Evolutionary conservation across 2,888 invertebrate genomes (phyloP).

Genomic region (Dryocosmus kuriphilus): DNA sequence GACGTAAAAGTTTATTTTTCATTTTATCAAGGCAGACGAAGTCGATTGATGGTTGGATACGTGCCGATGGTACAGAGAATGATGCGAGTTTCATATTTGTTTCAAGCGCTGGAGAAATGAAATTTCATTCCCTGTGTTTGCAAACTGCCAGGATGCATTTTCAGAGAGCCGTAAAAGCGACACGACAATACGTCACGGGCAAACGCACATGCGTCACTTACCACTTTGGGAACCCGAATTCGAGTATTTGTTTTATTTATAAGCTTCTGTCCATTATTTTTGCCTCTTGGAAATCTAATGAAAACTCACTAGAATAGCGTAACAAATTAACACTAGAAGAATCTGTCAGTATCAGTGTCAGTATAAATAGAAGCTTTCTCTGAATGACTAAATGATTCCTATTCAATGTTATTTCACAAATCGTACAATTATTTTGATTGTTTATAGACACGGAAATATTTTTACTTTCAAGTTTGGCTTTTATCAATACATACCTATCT

Average conservation of each 20-base stretch:
- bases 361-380: too few species aligned
- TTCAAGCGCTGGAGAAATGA: slow-evolving; percentile 39
- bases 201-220: slow-evolving; percentile 45
- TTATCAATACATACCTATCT: too few species aligned
- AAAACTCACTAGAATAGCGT: background rate
- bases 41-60: slow-evolving; percentile 34
- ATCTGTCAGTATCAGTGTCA: too few species aligned
- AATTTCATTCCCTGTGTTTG: slow-evolving; percentile 47
- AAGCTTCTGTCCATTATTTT: slow-evolving; percentile 17
- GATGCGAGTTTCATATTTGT: slow-evolving; percentile 38
- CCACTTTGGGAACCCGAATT: slow-evolving; percentile 54
- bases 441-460: too few species aligned
- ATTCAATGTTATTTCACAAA: too few species aligned
- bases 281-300: background rate
- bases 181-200: slow-evolving; percentile 45
- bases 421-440: too few species aligned
- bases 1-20: slow-evolving; percentile 32
- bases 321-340: too few species aligned
- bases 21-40: slow-evolving; percentile 25
- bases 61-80: slow-evolving; percentile 35
- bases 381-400: too few species aligned
- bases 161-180: slow-evolving; percentile 31
- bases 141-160: slow-evolving; percentile 49
- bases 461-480: too few species aligned
- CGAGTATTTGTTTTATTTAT: slow-evolving; percentile 57